Conservation (phyloP, 2,797 vertebrate genomes). For the Epinephelus malabaricus region DNA sequence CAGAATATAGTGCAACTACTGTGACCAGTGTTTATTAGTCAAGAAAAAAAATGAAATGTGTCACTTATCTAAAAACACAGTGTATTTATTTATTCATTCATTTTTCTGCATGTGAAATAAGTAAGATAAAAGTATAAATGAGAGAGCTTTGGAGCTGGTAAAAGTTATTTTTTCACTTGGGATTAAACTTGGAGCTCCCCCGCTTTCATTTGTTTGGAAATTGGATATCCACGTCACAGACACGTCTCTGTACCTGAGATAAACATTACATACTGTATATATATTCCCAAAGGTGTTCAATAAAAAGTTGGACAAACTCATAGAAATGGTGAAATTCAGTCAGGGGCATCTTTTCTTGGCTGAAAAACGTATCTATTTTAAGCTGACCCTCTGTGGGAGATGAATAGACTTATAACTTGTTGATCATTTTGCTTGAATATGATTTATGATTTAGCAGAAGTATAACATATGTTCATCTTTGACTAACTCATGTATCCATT, state of each 20-base stretch:
- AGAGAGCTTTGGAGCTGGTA: too few relatives aligned
- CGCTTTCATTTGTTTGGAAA: neutral
- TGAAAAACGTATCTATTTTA: neutral
- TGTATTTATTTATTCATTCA: too few relatives aligned
- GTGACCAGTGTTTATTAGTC: too few relatives aligned
- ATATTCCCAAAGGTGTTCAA: neutral
- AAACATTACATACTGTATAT: neutral
- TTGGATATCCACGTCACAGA: neutral
- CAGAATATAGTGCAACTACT: too few relatives aligned
- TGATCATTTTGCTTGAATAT: neutral
- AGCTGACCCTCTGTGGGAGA: neutral
- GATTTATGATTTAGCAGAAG: neutral
- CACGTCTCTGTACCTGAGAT: neutral
- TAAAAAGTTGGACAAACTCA: neutral
- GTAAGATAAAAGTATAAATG: too few relatives aligned
- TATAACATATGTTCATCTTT: neutral
- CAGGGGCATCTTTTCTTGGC: neutral
- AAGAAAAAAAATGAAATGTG: too few relatives aligned
- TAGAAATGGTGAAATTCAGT: neutral
- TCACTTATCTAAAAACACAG: too few relatives aligned
- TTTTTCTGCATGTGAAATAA: too few relatives aligned
- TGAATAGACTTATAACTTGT: neutral
- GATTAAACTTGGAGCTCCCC: neutral
- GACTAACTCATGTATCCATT: neutral
- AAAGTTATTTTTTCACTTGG: neutral